A percentile compares a stretch with the other conserved stretches of the same genome.
Conservation (phyloP, 2,888 invertebrate genomes). For the Strigamia crassipes region DNA sequence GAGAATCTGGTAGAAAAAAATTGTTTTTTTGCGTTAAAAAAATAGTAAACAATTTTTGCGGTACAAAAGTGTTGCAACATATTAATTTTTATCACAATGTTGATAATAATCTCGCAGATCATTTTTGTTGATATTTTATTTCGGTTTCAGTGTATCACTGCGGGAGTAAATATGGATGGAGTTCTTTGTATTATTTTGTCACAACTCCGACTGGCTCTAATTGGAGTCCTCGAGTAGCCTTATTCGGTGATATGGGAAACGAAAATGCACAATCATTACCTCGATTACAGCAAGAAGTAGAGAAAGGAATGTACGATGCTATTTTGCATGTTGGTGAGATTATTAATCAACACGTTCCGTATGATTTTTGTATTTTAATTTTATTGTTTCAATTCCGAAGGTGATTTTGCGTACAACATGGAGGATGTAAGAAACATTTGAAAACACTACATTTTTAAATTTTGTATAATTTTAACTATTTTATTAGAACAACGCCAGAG, state of each 20-base stretch:
- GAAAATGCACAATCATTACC: conserved; percentile 53
- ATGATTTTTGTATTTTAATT: background rate
- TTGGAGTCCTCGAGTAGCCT: conserved; percentile 54
- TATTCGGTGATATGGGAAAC: conserved; percentile 57
- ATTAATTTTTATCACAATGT: no score
- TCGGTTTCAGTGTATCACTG: conserved; percentile 52
- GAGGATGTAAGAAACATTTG: conserved; percentile 52
- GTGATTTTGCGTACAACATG: conserved; percentile 60
- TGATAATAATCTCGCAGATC: no score
- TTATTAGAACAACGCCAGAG: conserved; percentile 57
- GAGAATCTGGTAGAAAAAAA: background rate
- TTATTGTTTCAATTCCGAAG: conserved; percentile 50
- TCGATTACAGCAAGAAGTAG: conserved; percentile 52
- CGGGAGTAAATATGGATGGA: conserved; percentile 54
- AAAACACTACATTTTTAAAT: background rate
- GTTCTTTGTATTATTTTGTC: conserved; percentile 55
- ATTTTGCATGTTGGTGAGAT: conserved; percentile 56
- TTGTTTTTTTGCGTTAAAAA: no score
- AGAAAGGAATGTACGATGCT: conserved; percentile 54
- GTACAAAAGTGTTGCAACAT: no score
- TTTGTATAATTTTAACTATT: background rate
- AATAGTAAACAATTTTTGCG: no score
- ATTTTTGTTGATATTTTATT: background rate
- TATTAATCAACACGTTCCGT: background rate
- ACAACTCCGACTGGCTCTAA: conserved; percentile 53